These are phyloP conservation scores for Apis mellifera DNA, from an alignment of 1,140 invertebrate species.

Conservation along the genomic window Amel_HAv3.1 CM009938.2:7104001-7104500, in stretches of 20 bases:
- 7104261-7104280: too few relatives aligned
- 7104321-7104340: too few relatives aligned
- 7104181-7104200: neutral
- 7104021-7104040: neutral
- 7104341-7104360: too few relatives aligned
- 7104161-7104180: neutral
- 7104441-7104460: neutral
- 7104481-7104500: conserved; percentile 81
- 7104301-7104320: too few relatives aligned
- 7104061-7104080: neutral
- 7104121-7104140: neutral
- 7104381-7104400: neutral
- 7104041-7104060: neutral
- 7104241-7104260: too few relatives aligned
- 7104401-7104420: neutral
- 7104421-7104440: neutral
- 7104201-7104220: neutral
- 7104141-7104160: neutral
- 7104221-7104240: neutral
- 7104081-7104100: neutral
- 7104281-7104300: too few relatives aligned
- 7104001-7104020: neutral
- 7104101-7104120: neutral
- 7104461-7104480: conserved; percentile 34
- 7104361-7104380: neutral